phyloP scores from a whole-genome alignment of 2,113 vertebrate species.

The Callorhinus ursinus region DNA sequence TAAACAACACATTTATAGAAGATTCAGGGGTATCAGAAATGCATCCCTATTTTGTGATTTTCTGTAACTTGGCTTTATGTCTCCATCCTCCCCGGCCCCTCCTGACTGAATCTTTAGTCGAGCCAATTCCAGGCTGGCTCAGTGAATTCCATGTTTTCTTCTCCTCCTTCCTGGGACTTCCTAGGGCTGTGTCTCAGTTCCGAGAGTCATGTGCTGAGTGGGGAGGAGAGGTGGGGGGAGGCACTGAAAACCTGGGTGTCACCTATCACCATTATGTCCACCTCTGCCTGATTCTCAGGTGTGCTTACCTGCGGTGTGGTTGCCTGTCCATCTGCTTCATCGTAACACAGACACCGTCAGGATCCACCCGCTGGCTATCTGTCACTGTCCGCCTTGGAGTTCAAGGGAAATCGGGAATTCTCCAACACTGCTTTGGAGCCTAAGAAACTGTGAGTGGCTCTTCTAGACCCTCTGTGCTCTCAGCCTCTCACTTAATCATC shows the following conservation, averaged over 20 bases:
- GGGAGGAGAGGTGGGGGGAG: background rate
- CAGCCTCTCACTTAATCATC: background rate
- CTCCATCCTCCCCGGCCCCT: fast-evolving
- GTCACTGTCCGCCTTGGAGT: background rate
- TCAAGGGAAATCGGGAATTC: background rate
- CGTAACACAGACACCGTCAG: fast-evolving
- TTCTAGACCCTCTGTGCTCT: background rate
- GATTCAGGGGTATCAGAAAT: background rate
- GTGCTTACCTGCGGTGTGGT: background rate
- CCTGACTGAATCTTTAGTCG: background rate
- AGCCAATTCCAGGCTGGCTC: background rate
- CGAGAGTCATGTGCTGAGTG: background rate
- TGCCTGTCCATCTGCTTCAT: background rate
- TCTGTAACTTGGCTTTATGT: background rate
- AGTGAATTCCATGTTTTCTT: background rate
- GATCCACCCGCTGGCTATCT: background rate
- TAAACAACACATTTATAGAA: background rate
- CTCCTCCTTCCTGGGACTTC: background rate
- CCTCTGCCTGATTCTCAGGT: background rate
- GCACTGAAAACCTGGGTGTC: background rate
- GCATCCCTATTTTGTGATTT: background rate
- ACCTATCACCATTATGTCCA: background rate
- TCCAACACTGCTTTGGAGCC: background rate
- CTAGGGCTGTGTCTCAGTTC: background rate
- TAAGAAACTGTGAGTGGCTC: background rate